A percentile compares a stretch with the other conserved stretches of the same genome.
phyloP scores from a whole-genome alignment of 2,113 vertebrate species.

The Romanogobio albipinnatus region DNA sequence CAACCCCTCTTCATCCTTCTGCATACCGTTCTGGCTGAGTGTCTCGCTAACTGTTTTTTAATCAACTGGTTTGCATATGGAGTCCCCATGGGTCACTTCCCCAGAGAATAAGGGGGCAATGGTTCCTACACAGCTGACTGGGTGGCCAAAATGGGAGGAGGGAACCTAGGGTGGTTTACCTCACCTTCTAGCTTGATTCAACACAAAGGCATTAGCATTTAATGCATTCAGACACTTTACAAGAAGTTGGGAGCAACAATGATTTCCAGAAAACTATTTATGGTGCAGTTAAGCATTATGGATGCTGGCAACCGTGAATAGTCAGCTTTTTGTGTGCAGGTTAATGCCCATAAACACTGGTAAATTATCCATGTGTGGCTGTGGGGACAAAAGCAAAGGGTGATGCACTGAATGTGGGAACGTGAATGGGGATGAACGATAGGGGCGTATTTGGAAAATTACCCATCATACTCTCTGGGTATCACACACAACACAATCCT shows the following conservation, averaged over 20 bases:
- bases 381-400: constrained; percentile 51
- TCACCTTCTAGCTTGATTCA: constrained; percentile 33
- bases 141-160: constrained; percentile 52
- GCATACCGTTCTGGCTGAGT: constrained; percentile 56
- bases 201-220: constrained; percentile 37
- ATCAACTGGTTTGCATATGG: constrained; percentile 60
- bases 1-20: constrained; percentile 19
- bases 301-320: constrained; percentile 55
- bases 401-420: constrained; percentile 48
- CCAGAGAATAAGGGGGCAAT: constrained; percentile 40
- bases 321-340: constrained; percentile 58
- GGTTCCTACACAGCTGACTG: constrained; percentile 53
- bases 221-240: constrained; percentile 31
- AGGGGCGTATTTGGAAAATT: constrained; percentile 62
- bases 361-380: constrained; percentile 59
- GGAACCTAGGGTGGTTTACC: background rate
- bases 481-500: constrained; percentile 80
- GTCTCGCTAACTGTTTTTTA: constrained; percentile 63
- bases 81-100: constrained; percentile 51
- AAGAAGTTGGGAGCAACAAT: constrained; percentile 51
- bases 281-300: constrained; percentile 48
- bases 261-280: constrained; percentile 43
- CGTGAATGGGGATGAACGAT: constrained; percentile 60
- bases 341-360: constrained; percentile 54
- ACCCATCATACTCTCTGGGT: constrained; percentile 65